Base-by-base conservation (phyloP, 2,113 vertebrate species). In the Nerophis ophidion region DNA sequence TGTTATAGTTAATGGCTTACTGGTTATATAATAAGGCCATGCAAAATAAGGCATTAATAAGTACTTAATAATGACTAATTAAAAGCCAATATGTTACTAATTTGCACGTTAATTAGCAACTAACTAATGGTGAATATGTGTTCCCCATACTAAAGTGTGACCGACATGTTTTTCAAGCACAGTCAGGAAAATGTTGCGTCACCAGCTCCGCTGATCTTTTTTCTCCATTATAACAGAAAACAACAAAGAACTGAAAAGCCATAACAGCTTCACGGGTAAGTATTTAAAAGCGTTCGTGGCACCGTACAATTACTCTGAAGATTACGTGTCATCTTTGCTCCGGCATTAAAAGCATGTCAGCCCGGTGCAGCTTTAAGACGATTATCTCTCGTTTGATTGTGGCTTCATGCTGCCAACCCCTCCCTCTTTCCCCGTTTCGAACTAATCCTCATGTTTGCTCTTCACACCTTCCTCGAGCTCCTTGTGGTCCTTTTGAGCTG, bases 271-370 rank as follows among this genome's bases (percentile, higher is more conserved):
- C 26, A 64, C 65, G 69, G 49, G 19, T 11, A 62, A 72, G 63
- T 68, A 72, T 61, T 79, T 74, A 71, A 84, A 70, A 77, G 63
- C 58, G 59, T 61, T 64, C 60, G 54, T 76, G 76, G 67, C 82
- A 87, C 76, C 74, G 60, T 87, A 82, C 83, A 86, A 89, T 89
- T 88, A 89, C 67, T 65, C 60, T 78, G 79, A 84, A 87, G 80
- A 84, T 74, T 69, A 78, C 13, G 66, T 84, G 84, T 84, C 83
- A 85, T 71, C 80, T 60, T 17, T 36, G 63, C 74, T 64, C 58
- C 45, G 1, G 48, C 63, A 69, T 81, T 75, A 84, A 82, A 72
- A 79, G 65, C 76, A 70, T 66, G 71, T 86, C 74, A 80, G 72
- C 10, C 68, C 66, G 33, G 68, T 57, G 64, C 70, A 72, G 71